Percentiles rank a stretch among this genome's conserved stretches.
Evolutionary conservation across 2,888 invertebrate genomes (phyloP).

Genomic region (Cephus pygmeus): DNA sequence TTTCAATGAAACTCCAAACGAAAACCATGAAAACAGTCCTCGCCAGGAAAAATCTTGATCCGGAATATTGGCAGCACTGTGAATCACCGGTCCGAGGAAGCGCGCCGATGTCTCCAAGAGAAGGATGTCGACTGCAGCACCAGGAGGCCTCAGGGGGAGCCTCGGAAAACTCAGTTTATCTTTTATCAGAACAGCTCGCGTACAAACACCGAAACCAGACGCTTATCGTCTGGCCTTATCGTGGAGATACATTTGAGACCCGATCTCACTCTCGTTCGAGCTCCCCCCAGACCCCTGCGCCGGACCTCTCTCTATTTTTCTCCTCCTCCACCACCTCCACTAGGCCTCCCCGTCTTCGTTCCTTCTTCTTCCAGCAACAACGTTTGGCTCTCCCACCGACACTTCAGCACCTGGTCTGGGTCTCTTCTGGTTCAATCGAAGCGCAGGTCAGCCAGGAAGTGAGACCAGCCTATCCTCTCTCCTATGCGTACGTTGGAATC

Average conservation of each 20-base stretch:
- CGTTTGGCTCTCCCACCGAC: not conserved
- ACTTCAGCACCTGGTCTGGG: not conserved
- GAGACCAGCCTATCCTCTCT: constrained; percentile 5
- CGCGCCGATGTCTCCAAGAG: not conserved
- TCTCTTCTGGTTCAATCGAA: not conserved
- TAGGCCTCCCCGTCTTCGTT: not conserved
- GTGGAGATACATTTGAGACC: constrained; percentile 22
- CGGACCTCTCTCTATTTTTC: not conserved
- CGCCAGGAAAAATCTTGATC: not conserved
- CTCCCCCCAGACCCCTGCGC: not conserved
- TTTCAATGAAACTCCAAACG: not conserved
- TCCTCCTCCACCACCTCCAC: not conserved
- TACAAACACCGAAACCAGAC: constrained; percentile 8
- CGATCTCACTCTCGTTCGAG: not conserved
- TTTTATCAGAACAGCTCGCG: constrained; percentile 1
- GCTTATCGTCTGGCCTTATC: constrained; percentile 39
- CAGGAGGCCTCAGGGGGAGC: not conserved
- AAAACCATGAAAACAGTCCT: not conserved
- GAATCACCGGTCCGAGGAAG: not conserved
- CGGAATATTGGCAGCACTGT: not conserved
- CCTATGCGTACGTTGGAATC: constrained; percentile 60
- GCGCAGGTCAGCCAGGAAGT: not conserved
- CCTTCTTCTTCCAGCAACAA: not conserved
- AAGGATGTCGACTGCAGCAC: not conserved
- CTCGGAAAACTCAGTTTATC: constrained; percentile 4